Evolutionary conservation across 53 echinoderm and acorn worm genomes (phyloP), one percentile per base, ranked within the genome.

Genomic region (Zoroaster sp.): DNA sequence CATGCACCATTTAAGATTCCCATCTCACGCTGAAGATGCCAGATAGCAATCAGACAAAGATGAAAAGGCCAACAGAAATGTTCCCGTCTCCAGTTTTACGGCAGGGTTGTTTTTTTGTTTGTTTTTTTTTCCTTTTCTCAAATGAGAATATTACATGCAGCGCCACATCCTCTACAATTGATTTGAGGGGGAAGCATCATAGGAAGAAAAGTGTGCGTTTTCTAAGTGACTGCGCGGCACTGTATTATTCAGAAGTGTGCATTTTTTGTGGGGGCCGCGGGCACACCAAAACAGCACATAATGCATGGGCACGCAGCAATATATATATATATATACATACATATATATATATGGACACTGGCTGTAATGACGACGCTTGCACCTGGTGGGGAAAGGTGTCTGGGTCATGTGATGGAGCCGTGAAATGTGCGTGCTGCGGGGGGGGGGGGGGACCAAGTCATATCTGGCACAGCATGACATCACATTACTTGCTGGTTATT

Each of bases 1-100:
- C 49, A 46, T 85, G 85, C 85, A 85, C 85, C 85, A 85, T 72
- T 85, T 70, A 71, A 85, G 85, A 85, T 85, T 38, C 17, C 85
- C 70, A 85, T 71, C 85, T 83, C 47, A 7, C 8, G 18, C 45
- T 52, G 37, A 18, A 37, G 49, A 74, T 69, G 69, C 70, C 47
- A 44, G 85, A 85, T 85, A 85, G 85, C 72, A 47, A 85, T 85
- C 85, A 51, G 4, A 59, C 78, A 70, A 44, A 77, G 66, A 82
- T 67, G 82, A 40, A 33, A 32, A 20, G 70, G 7, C 28, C 14
- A 68, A 63, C 35, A 78, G 63, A 78, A 66, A 81, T 43, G 68
- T 81, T 68, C 66, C 63, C n/a, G 21, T 28, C 63, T 1, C 36
- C 40, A 63, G n/a, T 20, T 79, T 79, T 9, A 21, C 35, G 85